Base-by-base conservation (phyloP, 2,113 vertebrate genomes). In the Corvus moneduloides region DNA sequence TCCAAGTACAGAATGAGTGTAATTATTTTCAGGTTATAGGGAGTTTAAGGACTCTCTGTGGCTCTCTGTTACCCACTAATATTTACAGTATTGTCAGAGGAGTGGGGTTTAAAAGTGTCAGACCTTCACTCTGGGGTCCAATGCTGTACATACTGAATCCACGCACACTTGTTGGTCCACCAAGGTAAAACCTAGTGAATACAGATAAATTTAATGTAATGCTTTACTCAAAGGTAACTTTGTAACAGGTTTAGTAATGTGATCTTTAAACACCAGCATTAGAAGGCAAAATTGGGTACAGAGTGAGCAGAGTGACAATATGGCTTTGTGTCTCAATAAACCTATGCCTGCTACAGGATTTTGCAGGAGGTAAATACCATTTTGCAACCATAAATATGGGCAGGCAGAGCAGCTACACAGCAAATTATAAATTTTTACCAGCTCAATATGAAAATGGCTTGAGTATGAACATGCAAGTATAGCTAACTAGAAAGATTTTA, bases 71-170 rank as follows among this genome's bases (percentile, higher is more conserved):
- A 39, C 32, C n/a, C 10, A 19, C 8, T 11, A 48, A 28, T 30
- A 74, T 61, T 55, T 64, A 62, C 33, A 93, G 28, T n/a, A 55
- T 11, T 74, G 46, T 28, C 68, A 84, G 61, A 66, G 32, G 5
- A 90, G 49, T 4, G 10, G 32, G 63, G 67, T 74, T 44, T 67
- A 28, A 19, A 32, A 41, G 30, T 16, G 61, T 85, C 98, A 97
- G 55, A 99, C 99, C 99, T 99, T 99, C 99, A 16, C 99, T 99
- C 96, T 99, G 99, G 16, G 99, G 99, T 43, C 99, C 99, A 7
- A 99, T 99, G 95, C 99, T 99, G 98, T 99, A 99, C 99, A 99
- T 99, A 77, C 99, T 99, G 96, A 99, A 99, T 22, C 99, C 99
- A 69, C 99, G 98, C 52, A 99, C 98, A 3, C 99, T 99, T 6